Evolutionary conservation across 2,888 invertebrate species (phyloP), one percentile per base, ranked within the genome.

Genomic region (Shargacucullia verbasci): DNA sequence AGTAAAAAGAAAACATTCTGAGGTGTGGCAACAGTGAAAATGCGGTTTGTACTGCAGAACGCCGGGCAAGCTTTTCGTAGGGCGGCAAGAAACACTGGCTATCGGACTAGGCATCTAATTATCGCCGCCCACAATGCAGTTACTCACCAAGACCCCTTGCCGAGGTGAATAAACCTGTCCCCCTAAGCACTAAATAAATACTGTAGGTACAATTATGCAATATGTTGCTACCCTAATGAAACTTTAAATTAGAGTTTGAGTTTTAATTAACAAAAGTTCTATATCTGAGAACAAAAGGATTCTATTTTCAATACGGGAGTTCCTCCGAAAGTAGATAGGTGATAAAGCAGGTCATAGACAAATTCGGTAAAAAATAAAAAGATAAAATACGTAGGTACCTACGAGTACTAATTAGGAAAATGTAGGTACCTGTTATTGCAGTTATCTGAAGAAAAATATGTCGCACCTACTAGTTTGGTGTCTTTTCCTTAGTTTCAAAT

Each of bases 91-190:
- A 71, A 79, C 71, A 73, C 70, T 80, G 82, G 84, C 85, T 90
- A 92, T 92, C 90, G 80, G 82, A 57, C 81, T 70, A 82, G 84
- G 81, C 84, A 91, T 92, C 91, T 92, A 90, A 89, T 91, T 90
- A 86, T 81, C 78, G 66, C 82, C 81, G 64, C 81, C 81, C 81
- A 65, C 81, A 78, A 78, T 83, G 81, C 80, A 83, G 76, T 76
- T 81, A 81, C 68, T 76, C 73, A 75, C 59, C 65, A 71, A 78
- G 65, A 75, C 73, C 78, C 82, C 79, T 63, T 65, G 56, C 59
- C 58, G 69, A 79, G 82, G 82, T 83, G 78, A 83, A 86, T 83
- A 83, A 83, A 81, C 82, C 83, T 76, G 72, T 85, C 41, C 87
- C 82, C 82, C 81, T 78, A 64, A 81, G 70, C 81, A 70, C 80